phyloP scores from a whole-genome alignment of 2,797 vertebrate species.

The Sebastes iracundus region DNA sequence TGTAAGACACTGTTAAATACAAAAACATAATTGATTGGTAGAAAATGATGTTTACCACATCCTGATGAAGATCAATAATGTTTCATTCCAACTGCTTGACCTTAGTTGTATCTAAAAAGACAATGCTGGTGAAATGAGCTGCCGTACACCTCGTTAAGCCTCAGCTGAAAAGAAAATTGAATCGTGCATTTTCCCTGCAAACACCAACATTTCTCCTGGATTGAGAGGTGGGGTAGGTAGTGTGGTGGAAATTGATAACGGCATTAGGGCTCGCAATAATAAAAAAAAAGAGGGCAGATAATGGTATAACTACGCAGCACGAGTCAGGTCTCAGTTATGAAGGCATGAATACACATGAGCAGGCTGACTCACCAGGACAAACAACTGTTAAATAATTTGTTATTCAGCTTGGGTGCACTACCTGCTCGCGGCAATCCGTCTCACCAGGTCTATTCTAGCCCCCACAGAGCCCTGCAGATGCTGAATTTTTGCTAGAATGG shows the following conservation, averaged over 20 bases:
- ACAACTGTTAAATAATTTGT: conserved; percentile 74
- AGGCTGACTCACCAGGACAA: conserved; percentile 64
- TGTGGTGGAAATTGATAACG: conserved; percentile 14
- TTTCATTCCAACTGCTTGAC: conserved; percentile 4
- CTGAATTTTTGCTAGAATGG: conserved; percentile 53
- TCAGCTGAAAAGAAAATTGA: conserved; percentile 22
- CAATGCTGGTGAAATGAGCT: not conserved
- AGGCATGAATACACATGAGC: conserved; percentile 62
- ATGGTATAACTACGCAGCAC: conserved; percentile 27
- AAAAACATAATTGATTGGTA: not conserved
- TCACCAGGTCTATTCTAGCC: conserved; percentile 48
- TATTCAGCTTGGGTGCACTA: conserved; percentile 60
- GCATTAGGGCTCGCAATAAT: conserved; percentile 8
- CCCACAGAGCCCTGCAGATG: conserved; percentile 60
- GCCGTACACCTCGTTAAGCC: conserved; percentile 21
- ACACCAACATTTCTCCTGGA: not conserved
- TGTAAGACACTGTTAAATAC: not conserved
- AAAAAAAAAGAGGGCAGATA: conserved; percentile 11
- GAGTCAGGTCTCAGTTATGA: conserved; percentile 40
- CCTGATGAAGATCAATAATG: conserved; percentile 12
- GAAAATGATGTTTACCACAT: not conserved
- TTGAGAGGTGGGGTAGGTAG: not conserved
- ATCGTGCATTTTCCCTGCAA: conserved; percentile 23
- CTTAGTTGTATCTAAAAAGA: conserved; percentile 18
- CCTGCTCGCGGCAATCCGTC: conserved; percentile 63